Evolutionary conservation across 2,888 invertebrate genomes (phyloP), one percentile per base, ranked within the genome.

Genomic region (Altica lythri): DNA sequence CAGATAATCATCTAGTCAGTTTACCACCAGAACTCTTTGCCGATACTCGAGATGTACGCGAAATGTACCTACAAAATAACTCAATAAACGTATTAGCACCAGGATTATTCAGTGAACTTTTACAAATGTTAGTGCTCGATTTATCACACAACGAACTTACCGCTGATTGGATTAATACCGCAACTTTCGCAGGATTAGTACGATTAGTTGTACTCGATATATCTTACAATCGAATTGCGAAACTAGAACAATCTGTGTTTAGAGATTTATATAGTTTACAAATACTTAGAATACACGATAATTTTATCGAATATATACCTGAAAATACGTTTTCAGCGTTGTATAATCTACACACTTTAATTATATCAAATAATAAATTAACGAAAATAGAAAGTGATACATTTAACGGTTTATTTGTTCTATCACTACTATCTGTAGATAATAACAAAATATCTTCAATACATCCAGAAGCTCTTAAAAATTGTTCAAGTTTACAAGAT

Each of bases 21-120:
- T 79, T 93, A 60, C 92, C 92, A 14, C 89, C 90, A 1, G 89
- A 90, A 73, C 78, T 93, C 48, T 90, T 93, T 73, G 81, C 86
- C 68, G 90, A 90, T 70, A 85, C 88, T 27, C 82, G 86, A 66
- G 87, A 89, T 61, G 79, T 92, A 35, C 86, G 87, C 74, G 90
- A 91, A 77, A 84, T 92, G 69, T 88, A 90, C 74, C 77, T 92
- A 51, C 86, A 88, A 69, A 91, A 91, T 73, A 92, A 92, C 75
- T 86, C 88, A 27, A 84, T 92, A 55, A 86, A 87, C 66, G 89
- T 90, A 10, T 77, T 92, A 25, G 90, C 90, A 40, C 89, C 90
- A 6, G 90, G 89, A 16, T 78, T 92, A 54, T 90, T 92, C 71
- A 83, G 85, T 68, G 89, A 89, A 67, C 78, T 91, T 50, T 81